Evolutionary conservation across 2,797 vertebrate species (phyloP), one percentile per base, ranked within the genome.

Genomic region (Hippoglossus hippoglossus): DNA sequence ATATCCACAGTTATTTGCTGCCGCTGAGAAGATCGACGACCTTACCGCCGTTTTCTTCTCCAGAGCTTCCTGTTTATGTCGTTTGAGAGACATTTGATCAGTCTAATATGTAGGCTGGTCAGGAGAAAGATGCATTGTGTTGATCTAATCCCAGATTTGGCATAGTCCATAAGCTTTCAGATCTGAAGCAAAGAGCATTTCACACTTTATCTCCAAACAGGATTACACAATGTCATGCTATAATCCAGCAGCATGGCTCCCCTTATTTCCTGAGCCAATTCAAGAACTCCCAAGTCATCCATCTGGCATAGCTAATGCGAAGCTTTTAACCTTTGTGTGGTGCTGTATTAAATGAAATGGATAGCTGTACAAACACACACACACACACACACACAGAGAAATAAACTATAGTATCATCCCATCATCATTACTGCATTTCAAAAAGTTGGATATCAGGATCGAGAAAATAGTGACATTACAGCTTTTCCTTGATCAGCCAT

Each of bases 91-190:
- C 67, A 59, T 73, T 81, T 71, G 53, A 77, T 79, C 26, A 66
- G n/a, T 70, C 39, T 74, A 81, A 84, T 71, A 61, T 81, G 58
- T 44, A 13, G 65, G 47, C 39, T 71, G 78, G 68, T 73, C 78
- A 68, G 54, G 70, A 79, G 49, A 41, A 77, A 79, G 70, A 87
- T 58, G 44, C 41, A 84, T 89, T 87, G 74, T 80, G 70, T 58
- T 82, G 75, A 92, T 91, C 82, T 91, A 91, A 94, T 93, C 88
- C 89, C 82, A 91, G 87, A 92, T 93, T 91, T 93, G 74, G 71
- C 54, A 44, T 64, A 47, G 80, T 87, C 69, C 69, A 67, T 88
- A 85, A 90, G 21, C 71, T 86, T 85, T 46, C 24, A 77, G 49
- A 79, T 85, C 84, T 77, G 75, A 86, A 71, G 87, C 86, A 91